Percentiles rank a stretch among this genome's conserved stretches.
Evolutionary conservation across 2,113 vertebrate species (phyloP).

Genomic region (Ovis aries): DNA sequence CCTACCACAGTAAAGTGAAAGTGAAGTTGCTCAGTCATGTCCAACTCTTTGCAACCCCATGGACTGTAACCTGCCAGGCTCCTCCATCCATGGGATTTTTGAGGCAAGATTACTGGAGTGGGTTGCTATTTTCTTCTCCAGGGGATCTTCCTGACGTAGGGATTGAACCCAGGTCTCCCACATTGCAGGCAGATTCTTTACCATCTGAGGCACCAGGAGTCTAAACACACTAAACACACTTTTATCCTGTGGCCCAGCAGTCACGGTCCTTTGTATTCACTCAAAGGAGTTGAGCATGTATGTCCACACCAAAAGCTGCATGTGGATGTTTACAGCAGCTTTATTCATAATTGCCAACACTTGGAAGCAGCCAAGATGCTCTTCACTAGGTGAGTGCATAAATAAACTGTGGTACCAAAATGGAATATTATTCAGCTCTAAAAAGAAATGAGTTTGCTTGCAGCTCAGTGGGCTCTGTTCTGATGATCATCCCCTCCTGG

Average conservation of each 20-base stretch:
- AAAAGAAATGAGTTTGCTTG: background rate
- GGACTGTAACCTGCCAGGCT: background rate
- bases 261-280: background rate
- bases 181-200: background rate
- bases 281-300: background rate
- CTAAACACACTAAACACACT: background rate
- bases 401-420: background rate
- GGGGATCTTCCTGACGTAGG: background rate
- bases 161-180: background rate
- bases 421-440: background rate
- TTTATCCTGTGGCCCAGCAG: background rate
- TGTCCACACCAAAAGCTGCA: background rate
- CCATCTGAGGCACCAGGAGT: background rate
- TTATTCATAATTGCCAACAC: background rate
- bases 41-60: background rate
- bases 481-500: background rate
- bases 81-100: background rate
- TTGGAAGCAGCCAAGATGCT: background rate
- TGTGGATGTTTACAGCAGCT: background rate
- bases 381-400: background rate
- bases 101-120: background rate
- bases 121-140: background rate
- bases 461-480: background rate
- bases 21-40: background rate
- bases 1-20: background rate